Conservation (phyloP, 2,113 vertebrate genomes). For the Entelurus aequoreus region DNA sequence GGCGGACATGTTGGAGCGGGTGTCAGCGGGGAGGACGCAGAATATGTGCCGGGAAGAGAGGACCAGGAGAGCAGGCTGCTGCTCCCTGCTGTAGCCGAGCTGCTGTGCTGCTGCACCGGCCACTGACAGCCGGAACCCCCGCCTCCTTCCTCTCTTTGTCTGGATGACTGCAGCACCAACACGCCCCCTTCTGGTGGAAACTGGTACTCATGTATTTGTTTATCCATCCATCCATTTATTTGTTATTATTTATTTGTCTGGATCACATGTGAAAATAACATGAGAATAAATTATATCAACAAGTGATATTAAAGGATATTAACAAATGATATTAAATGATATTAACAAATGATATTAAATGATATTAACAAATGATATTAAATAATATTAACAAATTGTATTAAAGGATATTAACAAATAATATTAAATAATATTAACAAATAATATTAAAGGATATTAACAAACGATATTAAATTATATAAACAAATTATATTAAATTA, state of each 20-base stretch:
- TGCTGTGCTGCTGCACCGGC: conserved; percentile 16
- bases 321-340: too few species aligned
- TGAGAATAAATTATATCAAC: not conserved
- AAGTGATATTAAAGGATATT: too few species aligned
- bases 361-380: too few species aligned
- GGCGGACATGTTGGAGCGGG: conserved; percentile 48
- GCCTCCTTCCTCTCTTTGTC: conserved; percentile 13
- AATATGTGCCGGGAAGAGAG: conserved; percentile 1
- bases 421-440: too few species aligned
- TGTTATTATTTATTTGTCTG: not conserved
- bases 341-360: too few species aligned
- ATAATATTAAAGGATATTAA: too few species aligned
- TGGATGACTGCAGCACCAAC: not conserved
- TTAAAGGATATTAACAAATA: too few species aligned
- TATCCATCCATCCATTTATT: too few species aligned
- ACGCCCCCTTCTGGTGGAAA: not conserved
- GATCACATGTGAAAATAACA: not conserved
- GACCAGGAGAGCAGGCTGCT: conserved; percentile 11
- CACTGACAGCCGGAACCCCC: conserved; percentile 9
- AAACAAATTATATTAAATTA: too few species aligned
- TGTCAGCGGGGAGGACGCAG: not conserved
- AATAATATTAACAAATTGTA: too few species aligned
- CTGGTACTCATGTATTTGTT: too few species aligned
- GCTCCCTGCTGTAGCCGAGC: conserved; percentile 25
- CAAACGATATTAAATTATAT: too few species aligned